Evolutionary conservation across 2,888 invertebrate species (phyloP).

Genomic region (Alentia gelatinosa): DNA sequence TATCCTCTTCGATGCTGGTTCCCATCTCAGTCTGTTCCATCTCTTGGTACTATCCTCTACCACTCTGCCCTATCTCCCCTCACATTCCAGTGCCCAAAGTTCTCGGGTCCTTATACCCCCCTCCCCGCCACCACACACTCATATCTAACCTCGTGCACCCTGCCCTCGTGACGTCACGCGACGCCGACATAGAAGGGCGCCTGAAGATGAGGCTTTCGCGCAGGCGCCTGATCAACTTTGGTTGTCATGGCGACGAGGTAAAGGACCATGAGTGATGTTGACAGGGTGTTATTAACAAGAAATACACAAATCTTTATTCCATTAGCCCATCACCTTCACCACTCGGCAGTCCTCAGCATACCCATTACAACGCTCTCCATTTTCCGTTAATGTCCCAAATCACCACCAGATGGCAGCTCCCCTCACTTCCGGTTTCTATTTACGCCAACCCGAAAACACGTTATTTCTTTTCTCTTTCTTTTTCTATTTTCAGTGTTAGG

Average conservation of each 20-base stretch:
- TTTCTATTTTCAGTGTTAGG: background rate
- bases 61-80: background rate
- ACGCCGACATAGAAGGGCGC: background rate
- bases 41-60: background rate
- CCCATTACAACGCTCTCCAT: slow-evolving; percentile 17
- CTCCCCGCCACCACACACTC: background rate
- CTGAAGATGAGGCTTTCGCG: background rate
- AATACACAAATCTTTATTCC: slow-evolving; percentile 40
- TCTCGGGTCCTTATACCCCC: background rate
- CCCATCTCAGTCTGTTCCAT: background rate
- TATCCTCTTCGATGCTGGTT: too few species aligned
- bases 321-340: background rate
- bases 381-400: slow-evolving; percentile 19
- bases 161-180: background rate
- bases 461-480: background rate
- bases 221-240: background rate
- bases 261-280: slow-evolving; percentile 30
- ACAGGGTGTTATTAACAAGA: slow-evolving; percentile 22
- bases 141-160: background rate
- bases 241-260: slow-evolving; percentile 2
- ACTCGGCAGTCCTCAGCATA: background rate
- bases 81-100: too few species aligned
- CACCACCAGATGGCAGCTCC: background rate
- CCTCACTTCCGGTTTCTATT: slow-evolving; percentile 38
- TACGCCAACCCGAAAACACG: background rate